Percentiles rank a stretch among this genome's conserved stretches.
Evolutionary conservation across 1,140 invertebrate species (phyloP).

Genomic region (Gyrodactylus salaris): DNA sequence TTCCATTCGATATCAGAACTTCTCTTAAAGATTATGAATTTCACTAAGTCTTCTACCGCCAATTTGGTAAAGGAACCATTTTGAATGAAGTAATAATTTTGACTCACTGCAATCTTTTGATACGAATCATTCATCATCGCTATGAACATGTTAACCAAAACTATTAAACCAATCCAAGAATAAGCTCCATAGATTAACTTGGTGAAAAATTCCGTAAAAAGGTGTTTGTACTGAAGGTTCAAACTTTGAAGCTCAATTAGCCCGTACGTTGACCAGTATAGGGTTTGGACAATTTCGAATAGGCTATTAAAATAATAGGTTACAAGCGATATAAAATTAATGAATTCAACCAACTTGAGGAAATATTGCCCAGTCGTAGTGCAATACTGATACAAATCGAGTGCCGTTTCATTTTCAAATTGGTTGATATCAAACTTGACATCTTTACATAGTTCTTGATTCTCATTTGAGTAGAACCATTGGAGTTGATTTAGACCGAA

Average conservation of each 20-base stretch:
- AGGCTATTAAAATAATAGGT: no score
- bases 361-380: constrained; percentile 3
- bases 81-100: neutral
- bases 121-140: constrained; percentile 99
- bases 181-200: constrained; percentile 55
- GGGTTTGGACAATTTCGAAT: constrained; percentile 72
- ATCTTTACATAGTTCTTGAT: constrained; percentile 10
- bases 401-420: constrained; percentile 1
- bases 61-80: neutral
- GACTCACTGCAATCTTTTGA: constrained; percentile 46
- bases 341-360: constrained; percentile 3
- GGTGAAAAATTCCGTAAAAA: constrained; percentile 21
- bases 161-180: constrained; percentile 81
- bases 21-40: neutral
- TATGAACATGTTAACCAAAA: constrained; percentile 86
- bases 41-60: neutral
- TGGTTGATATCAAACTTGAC: neutral
- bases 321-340: constrained; percentile 18
- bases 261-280: constrained; percentile 88
- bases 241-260: constrained; percentile 72
- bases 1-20: neutral
- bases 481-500: constrained; percentile 28
- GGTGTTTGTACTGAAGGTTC: constrained; percentile 44
- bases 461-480: constrained; percentile 11
- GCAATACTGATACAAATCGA: constrained; percentile 6